A percentile compares a stretch with the other conserved stretches of the same genome.
These are phyloP conservation scores for Luffia ferchaultella DNA, from an alignment of 2,888 invertebrate species.

Conservation along the genomic window DNA sequence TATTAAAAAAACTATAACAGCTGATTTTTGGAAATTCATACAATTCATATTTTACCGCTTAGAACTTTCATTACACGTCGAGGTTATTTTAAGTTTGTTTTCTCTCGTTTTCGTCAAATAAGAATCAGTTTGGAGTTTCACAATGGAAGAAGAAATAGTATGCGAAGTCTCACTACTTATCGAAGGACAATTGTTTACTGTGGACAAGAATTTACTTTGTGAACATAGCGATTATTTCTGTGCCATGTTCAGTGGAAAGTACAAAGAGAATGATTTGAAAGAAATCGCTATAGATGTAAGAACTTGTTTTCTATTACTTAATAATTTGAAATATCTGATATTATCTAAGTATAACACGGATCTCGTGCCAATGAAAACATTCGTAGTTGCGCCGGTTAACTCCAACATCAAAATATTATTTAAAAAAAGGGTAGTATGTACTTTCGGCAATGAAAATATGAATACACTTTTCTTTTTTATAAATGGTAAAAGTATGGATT, in stretches of 20 bases:
- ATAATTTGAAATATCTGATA: neutral
- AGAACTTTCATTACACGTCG: neutral
- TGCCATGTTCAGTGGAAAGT: conserved; percentile 56
- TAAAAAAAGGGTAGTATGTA: too few species aligned
- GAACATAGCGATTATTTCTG: conserved; percentile 53
- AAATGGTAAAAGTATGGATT: too few species aligned
- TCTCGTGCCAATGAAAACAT: too few species aligned
- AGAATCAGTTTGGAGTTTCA: neutral
- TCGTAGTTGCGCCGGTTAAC: too few species aligned
- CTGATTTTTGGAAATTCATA: neutral
- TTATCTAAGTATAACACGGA: too few species aligned
- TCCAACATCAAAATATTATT: too few species aligned
- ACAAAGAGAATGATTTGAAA: conserved; percentile 36
- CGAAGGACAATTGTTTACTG: conserved; percentile 32
- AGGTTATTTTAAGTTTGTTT: too few species aligned
- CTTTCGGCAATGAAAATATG: too few species aligned
- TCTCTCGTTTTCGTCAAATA: too few species aligned
- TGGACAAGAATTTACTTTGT: conserved; percentile 33
- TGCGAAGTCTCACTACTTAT: conserved; percentile 31
- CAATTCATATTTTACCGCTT: neutral
- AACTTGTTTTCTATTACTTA: conserved; percentile 3
- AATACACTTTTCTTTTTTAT: too few species aligned
- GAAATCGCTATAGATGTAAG: conserved; percentile 46
- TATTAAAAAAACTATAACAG: neutral
- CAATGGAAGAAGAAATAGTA: conserved; percentile 17